Conservation (phyloP, 1,140 invertebrate species). For the Lepidostoma basale region DNA sequence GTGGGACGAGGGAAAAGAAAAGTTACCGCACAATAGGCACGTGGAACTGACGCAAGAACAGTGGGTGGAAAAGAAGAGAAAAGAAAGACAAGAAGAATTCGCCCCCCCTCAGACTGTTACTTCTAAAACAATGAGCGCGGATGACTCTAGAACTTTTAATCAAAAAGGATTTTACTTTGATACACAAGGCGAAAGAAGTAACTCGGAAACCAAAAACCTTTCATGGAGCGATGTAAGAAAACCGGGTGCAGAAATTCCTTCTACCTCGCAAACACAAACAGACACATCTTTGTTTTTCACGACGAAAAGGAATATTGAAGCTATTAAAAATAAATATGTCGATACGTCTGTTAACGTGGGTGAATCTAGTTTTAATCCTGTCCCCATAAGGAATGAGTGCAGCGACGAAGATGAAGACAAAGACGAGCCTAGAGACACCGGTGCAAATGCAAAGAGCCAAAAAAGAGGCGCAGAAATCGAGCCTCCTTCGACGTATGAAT, state of each 20-base stretch:
- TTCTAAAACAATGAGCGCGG: slow-evolving; percentile 48
- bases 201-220: background rate
- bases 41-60: slow-evolving; percentile 77
- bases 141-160: slow-evolving; percentile 49
- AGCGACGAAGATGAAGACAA: slow-evolving; percentile 45
- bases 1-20: slow-evolving; percentile 71
- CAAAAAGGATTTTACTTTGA: slow-evolving; percentile 48
- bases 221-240: slow-evolving; percentile 51
- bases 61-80: slow-evolving; percentile 76
- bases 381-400: slow-evolving; percentile 60
- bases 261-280: slow-evolving; percentile 27
- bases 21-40: slow-evolving; percentile 56
- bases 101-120: slow-evolving; percentile 61
- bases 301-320: slow-evolving; percentile 39
- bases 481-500: slow-evolving; percentile 68
- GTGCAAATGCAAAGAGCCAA: background rate
- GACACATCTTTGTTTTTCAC: slow-evolving; percentile 49
- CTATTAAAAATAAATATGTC: slow-evolving; percentile 38
- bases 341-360: slow-evolving; percentile 41
- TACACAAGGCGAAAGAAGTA: slow-evolving; percentile 29
- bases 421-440: background rate
- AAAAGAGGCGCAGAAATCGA: slow-evolving; percentile 62
- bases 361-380: slow-evolving; percentile 45
- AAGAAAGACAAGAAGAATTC: slow-evolving; percentile 71
- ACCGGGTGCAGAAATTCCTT: slow-evolving; percentile 20